Percentiles rank a stretch among this genome's conserved stretches.
These are phyloP conservation scores for Molanna angustata DNA, from an alignment of 2,888 invertebrate genomes.

Conservation along the genomic window DNA sequence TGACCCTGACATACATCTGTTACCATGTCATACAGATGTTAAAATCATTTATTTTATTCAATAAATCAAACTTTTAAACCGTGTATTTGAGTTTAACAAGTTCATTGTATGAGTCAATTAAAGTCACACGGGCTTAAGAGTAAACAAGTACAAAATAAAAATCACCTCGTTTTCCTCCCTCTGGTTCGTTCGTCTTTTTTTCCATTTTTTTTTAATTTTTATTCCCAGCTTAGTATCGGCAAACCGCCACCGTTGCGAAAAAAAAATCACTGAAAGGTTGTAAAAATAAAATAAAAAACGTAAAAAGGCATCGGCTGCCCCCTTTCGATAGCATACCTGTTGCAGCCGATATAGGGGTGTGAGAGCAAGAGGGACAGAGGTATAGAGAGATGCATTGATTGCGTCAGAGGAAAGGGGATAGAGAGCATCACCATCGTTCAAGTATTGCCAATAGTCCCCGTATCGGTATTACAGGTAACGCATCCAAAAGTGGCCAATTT, in stretches of 20 bases:
- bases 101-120: too few relatives aligned
- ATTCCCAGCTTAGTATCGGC: conserved; percentile 23
- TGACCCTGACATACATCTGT: too few relatives aligned
- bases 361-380: conserved; percentile 16
- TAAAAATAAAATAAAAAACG: conserved; percentile 24
- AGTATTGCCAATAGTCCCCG: conserved; percentile 30
- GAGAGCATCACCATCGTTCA: conserved; percentile 22
- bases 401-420: conserved; percentile 9
- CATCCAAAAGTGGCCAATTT: too few relatives aligned
- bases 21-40: too few relatives aligned
- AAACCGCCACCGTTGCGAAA: conserved; percentile 20
- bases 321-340: conserved; percentile 28
- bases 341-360: conserved; percentile 10
- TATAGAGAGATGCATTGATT: conserved; percentile 5
- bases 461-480: conserved; percentile 24
- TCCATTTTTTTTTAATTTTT: conserved; percentile 13
- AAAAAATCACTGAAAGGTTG: conserved; percentile 27
- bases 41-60: too few relatives aligned
- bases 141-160: too few relatives aligned
- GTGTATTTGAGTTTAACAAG: too few relatives aligned
- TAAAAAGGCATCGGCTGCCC: conserved; percentile 10
- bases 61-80: too few relatives aligned
- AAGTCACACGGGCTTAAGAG: too few relatives aligned
- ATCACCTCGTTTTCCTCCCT: too few relatives aligned
- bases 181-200: conserved; percentile 3